Percentiles rank a stretch among this genome's conserved stretches.
phyloP scores from a whole-genome alignment of 1,140 invertebrate genomes.

The Ceratina australensis region DNA sequence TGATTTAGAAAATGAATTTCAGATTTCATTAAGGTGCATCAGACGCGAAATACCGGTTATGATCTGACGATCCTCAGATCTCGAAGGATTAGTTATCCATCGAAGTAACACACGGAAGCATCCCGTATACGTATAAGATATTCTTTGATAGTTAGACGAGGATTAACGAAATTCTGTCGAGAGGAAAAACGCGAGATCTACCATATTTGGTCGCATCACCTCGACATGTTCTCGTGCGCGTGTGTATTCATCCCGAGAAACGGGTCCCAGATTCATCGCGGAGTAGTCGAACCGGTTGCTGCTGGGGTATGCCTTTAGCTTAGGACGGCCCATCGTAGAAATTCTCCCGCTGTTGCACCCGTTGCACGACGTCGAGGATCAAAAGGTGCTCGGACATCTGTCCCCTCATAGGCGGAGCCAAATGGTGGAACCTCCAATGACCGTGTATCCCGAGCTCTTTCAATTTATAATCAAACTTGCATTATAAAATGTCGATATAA shows the following conservation, averaged over 20 bases:
- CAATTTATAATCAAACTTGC: slow-evolving; percentile 2
- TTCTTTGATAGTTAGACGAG: too few relatives aligned
- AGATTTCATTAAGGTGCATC: too few relatives aligned
- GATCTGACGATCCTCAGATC: too few relatives aligned
- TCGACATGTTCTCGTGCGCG: too few relatives aligned
- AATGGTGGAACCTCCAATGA: slow-evolving; percentile 14
- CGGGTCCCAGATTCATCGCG: background rate
- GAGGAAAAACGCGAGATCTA: background rate
- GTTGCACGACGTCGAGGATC: background rate
- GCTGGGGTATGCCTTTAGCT: slow-evolving; percentile 26
- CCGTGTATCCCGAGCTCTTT: background rate
- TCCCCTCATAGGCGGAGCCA: slow-evolving; percentile 25
- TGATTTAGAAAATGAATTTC: too few relatives aligned
- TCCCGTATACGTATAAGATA: too few relatives aligned
- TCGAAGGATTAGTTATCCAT: too few relatives aligned
- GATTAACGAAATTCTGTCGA: too few relatives aligned
- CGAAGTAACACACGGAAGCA: too few relatives aligned
- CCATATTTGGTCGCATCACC: slow-evolving; percentile 10
- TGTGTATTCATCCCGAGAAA: background rate
- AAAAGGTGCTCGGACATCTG: slow-evolving; percentile 16
- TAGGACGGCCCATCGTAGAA: slow-evolving; percentile 42
- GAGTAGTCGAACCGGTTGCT: slow-evolving; percentile 44
- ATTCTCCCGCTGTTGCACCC: slow-evolving; percentile 7
- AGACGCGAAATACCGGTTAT: too few relatives aligned
- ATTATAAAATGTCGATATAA: slow-evolving; percentile 16